Evolutionary conservation across 2,113 vertebrate species (phyloP), one percentile per base, ranked within the genome.

Genomic region (Labeo catla): DNA sequence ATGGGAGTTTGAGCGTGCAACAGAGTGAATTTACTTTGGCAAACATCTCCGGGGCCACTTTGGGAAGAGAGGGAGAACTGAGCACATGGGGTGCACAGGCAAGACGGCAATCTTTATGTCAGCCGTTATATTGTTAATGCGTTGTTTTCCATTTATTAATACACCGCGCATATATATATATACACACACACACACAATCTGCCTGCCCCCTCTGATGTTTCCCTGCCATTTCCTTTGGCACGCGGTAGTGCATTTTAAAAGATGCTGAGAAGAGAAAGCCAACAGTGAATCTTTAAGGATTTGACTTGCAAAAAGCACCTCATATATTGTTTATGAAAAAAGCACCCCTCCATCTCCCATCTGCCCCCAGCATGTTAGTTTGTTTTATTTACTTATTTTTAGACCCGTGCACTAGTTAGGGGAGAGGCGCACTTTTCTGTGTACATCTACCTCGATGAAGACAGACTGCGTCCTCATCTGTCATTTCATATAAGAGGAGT

Each of bases 251-350:
- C 91, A 89, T 88, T 91, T 92, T 93, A 91, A 92, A 94, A 93
- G 93, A 91, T 84, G 88, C 89, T 72, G 81, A 91, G 78, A 92
- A 92, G 68, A 79, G 81, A 76, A 84, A 92, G 88, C 72, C 84
- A 57, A 86, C 85, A 84, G 90, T 92, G 93, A 94, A 92, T 94
- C 93, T 94, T 94, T 93, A 91, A 93, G 93, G 96, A 98, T 98
- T 97, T 96, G 96, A 98, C 97, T 96, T 97, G 97, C 96, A 96
- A 98, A 98, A 98, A 95, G 97, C 97, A 96, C 94, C 95, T 99
- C 97, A 98, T 98, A 96, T 96, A 97, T 98, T 97, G 96, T 98
- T 98, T 96, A 99, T 98, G 95, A 96, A 95, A 97, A 97, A 92
- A 92, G 90, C 86, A 90, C 49, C 91, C 88, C 91, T 89, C 88